A percentile compares a stretch with the other conserved stretches of the same genome.
These are phyloP conservation scores for Cybosia mesomella DNA, from an alignment of 2,888 invertebrate genomes.

Conservation along the genomic window DNA sequence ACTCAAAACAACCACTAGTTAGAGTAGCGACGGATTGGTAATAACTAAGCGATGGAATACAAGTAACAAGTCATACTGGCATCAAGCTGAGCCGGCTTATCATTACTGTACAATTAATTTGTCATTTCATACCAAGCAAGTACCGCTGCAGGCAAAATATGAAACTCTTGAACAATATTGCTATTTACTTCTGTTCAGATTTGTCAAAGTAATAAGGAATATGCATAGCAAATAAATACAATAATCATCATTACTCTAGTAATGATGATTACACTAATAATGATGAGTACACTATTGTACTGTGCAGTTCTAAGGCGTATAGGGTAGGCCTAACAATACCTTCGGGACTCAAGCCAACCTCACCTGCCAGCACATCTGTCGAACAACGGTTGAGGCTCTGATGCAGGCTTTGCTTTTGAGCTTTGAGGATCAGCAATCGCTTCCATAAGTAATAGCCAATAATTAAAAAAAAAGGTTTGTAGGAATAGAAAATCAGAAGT, in stretches of 20 bases:
- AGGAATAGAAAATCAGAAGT: too few species aligned
- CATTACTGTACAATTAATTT: slow-evolving; percentile 78
- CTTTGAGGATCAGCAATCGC: too few species aligned
- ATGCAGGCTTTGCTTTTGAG: too few species aligned
- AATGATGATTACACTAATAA: too few species aligned
- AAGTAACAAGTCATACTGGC: slow-evolving; percentile 52
- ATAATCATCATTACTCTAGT: neutral
- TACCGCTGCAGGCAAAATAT: slow-evolving; percentile 61
- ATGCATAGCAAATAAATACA: neutral
- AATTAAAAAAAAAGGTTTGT: too few species aligned
- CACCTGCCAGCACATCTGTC: too few species aligned
- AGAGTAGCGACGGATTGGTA: slow-evolving; percentile 51
- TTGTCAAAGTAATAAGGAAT: slow-evolving; percentile 1
- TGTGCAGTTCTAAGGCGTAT: too few species aligned
- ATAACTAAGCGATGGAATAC: slow-evolving; percentile 59
- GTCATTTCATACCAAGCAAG: slow-evolving; percentile 68
- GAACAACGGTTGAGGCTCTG: too few species aligned
- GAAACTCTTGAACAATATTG: slow-evolving; percentile 19
- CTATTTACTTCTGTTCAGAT: neutral
- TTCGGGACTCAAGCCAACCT: too few species aligned
- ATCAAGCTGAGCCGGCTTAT: slow-evolving; percentile 64
- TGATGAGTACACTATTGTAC: too few species aligned
- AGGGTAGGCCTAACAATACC: too few species aligned
- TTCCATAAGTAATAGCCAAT: too few species aligned
- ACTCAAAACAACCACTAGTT: slow-evolving; percentile 50